phyloP scores from a whole-genome alignment of 2,113 vertebrate genomes.

The Leptosomus discolor region DNA sequence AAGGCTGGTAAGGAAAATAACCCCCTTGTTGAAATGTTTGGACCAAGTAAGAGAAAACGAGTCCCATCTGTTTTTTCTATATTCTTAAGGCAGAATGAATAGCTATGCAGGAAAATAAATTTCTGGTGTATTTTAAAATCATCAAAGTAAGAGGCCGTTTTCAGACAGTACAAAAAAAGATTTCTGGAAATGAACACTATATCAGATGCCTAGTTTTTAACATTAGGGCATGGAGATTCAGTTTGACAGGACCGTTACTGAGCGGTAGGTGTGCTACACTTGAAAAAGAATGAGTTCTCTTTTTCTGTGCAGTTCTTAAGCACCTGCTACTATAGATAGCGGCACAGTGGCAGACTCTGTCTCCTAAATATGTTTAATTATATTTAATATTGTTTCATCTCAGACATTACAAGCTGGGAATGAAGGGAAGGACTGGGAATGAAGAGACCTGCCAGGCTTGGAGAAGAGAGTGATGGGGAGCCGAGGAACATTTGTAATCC shows the following conservation, averaged over 20 bases:
- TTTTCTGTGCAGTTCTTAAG: not conserved
- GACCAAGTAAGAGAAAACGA: not conserved
- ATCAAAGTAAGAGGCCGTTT: not conserved
- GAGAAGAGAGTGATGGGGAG: not conserved
- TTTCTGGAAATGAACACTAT: not conserved
- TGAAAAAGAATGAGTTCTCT: not conserved
- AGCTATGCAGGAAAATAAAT: not conserved
- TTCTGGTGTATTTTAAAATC: not conserved
- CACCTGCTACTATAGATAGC: not conserved
- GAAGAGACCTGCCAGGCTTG: not conserved
- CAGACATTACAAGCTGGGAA: not conserved
- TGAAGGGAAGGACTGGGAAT: not conserved
- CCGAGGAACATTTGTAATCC: not conserved
- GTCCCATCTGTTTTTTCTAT: not conserved
- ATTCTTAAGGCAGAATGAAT: not conserved
- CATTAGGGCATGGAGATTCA: not conserved
- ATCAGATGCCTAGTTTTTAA: not conserved
- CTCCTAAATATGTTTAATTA: constrained; percentile 2
- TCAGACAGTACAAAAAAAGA: not conserved
- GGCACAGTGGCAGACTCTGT: not conserved
- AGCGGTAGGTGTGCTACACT: not conserved
- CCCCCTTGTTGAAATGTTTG: constrained; percentile 17
- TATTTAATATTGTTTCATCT: not conserved
- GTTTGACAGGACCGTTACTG: not conserved
- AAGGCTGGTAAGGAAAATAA: constrained; percentile 23